These are phyloP conservation scores for Anoplius nigerrimus DNA, from an alignment of 2,888 invertebrate species.

Conservation along the genomic window DNA sequence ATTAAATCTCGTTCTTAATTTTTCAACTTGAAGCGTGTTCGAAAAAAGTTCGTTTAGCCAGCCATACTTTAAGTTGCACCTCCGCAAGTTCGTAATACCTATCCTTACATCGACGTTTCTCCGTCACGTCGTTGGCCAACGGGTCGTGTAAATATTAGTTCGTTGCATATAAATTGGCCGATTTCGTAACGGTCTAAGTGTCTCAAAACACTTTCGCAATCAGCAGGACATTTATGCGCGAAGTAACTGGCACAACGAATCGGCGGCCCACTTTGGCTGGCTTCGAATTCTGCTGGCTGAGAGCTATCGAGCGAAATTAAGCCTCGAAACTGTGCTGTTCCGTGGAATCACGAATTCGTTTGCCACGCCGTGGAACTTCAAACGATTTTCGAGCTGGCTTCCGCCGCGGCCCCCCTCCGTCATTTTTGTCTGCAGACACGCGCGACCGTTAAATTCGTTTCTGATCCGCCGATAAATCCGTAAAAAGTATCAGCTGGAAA, in stretches of 20 bases:
- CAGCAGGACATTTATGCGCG: conserved; percentile 16
- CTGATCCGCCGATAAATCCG: background rate
- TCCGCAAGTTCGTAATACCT: too few species aligned
- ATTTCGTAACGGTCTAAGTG: too few species aligned
- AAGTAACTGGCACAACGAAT: conserved; percentile 18
- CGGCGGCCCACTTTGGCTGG: conserved; percentile 1
- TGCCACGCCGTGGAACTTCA: conserved; percentile 24
- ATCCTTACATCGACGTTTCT: too few species aligned
- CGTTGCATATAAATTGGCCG: too few species aligned
- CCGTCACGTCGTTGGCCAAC: too few species aligned
- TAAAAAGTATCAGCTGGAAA: too few species aligned
- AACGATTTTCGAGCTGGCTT: conserved; percentile 23
- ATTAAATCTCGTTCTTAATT: too few species aligned
- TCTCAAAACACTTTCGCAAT: too few species aligned
- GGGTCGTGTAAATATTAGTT: too few species aligned
- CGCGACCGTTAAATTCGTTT: background rate
- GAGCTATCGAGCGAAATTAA: conserved; percentile 32
- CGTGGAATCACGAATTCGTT: conserved; percentile 18
- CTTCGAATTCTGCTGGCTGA: conserved; percentile 26
- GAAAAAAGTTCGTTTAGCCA: too few species aligned
- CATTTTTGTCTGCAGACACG: conserved; percentile 17
- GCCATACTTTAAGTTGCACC: too few species aligned
- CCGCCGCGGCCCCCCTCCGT: conserved; percentile 2
- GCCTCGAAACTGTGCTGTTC: conserved; percentile 27
- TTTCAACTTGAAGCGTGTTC: too few species aligned